Base-by-base conservation (phyloP, 2,797 vertebrate genomes). In the Otus scops region DNA sequence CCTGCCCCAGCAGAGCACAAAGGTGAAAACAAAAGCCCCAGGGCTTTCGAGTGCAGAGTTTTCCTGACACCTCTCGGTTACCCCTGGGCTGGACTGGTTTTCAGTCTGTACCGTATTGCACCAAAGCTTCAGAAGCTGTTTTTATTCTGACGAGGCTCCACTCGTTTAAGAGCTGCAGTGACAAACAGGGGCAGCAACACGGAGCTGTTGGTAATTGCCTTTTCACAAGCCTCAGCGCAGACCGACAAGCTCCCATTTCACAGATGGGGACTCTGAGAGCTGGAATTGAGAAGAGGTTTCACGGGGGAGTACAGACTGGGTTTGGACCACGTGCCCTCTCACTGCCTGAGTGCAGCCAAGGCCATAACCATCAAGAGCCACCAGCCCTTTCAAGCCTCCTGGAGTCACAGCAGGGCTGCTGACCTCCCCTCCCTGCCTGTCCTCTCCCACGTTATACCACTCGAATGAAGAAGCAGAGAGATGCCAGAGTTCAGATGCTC, bases 361-460 rank as follows among this genome's bases (percentile, higher is more conserved):
- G 10, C 71, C 36, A 5, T 13, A 61, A 23, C 4, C 67, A 64
- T 19, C 3, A 1, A 75, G n/a, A 73, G 47, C 34, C 41, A 30
- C 2, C 26, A 32, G 41, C 20, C 26, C 61, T 54, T 45, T 16
- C 51, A 16, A 50, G 8, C 17, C 60, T 30, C 20, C 30, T 13
- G 56, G 48, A n/a, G 28, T 9, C 45, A 57, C 27, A 13, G 43
- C 67, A 41, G 45, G 39, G 34, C 38, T 47, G 57, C 38, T 41
- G 73, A 15, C 4, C 11, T 18, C 10, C 26, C 21, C 10, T 41
- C 61, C 50, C 32, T 17, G 32, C 76, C 67, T 11, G 20, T 50
- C 60, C 38, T 56, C 22, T 45, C 30, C 45, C 8, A 0, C 1
- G 0, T 41, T 20, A 11, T 3, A 38, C 36, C 1, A 0, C 39